Conservation (phyloP, 2,888 invertebrate species). For the Lycaena phlaeas region DNA sequence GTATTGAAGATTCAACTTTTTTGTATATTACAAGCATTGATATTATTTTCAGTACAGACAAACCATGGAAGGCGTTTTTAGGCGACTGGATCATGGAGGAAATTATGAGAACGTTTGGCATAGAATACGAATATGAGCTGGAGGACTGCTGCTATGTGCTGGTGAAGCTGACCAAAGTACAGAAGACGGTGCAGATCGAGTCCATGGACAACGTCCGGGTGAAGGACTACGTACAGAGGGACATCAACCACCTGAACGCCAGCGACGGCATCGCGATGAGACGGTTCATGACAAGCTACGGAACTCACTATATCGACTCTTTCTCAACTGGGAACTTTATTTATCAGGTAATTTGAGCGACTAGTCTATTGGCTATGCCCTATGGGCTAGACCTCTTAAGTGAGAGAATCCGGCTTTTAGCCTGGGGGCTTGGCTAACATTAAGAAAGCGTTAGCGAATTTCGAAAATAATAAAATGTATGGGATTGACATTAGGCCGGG, state of each 20-base stretch:
- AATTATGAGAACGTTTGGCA: conserved; percentile 85
- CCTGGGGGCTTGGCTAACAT: too few species aligned
- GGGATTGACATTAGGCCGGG: too few species aligned
- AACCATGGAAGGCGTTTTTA: conserved; percentile 90
- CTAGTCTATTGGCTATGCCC: too few species aligned
- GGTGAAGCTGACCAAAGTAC: conserved; percentile 76
- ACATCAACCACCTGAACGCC: conserved; percentile 75
- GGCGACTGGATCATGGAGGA: conserved; percentile 88
- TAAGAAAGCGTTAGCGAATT: too few species aligned
- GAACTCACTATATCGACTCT: conserved; percentile 89
- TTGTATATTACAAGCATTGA: conserved; percentile 9
- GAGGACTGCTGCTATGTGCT: conserved; percentile 84
- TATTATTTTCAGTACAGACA: conserved; percentile 60
- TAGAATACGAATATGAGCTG: conserved; percentile 75
- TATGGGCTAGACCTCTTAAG: too few species aligned
- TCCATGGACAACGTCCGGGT: conserved; percentile 72
- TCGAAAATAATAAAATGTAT: too few species aligned
- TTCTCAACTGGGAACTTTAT: conserved; percentile 90
- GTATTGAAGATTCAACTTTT: too few species aligned
- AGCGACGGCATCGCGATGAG: conserved; percentile 81
- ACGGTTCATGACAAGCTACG: conserved; percentile 85
- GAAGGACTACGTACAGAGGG: conserved; percentile 77
- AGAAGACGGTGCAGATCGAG: conserved; percentile 77
- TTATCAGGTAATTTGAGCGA: conserved; percentile 84
- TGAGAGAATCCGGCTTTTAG: too few species aligned